Conservation (phyloP, 2,888 invertebrate species). For the Sinotaia quadrata region DNA sequence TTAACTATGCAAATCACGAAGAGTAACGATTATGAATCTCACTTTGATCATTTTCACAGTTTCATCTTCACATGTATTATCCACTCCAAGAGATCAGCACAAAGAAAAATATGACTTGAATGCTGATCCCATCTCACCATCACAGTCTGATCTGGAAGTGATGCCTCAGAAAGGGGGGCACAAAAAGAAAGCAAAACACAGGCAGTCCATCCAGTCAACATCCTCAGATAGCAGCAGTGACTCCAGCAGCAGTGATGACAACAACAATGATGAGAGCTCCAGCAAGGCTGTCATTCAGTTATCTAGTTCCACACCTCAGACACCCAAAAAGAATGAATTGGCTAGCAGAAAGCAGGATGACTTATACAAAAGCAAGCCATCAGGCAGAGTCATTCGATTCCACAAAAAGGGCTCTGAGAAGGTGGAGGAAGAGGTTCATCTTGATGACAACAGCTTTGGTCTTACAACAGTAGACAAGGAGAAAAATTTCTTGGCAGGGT, state of each 20-base stretch:
- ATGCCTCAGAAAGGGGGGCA: background rate
- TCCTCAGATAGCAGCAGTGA: background rate
- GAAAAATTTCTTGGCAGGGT: conserved; percentile 50
- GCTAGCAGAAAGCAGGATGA: too few species aligned
- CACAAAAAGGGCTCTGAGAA: conserved; percentile 41
- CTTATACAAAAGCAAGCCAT: conserved; percentile 30
- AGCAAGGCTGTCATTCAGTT: conserved; percentile 24
- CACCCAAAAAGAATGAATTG: too few species aligned
- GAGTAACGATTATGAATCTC: too few species aligned
- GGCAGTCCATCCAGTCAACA: conserved; percentile 4
- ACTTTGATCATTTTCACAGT: conserved; percentile 20
- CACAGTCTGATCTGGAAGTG: conserved; percentile 28
- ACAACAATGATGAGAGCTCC: conserved; percentile 11
- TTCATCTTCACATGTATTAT: too few species aligned
- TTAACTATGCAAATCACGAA: too few species aligned
- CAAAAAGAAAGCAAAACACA: conserved; percentile 11
- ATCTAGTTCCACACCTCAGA: conserved; percentile 19
- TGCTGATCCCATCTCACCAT: too few species aligned
- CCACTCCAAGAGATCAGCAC: too few species aligned
- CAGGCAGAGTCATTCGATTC: conserved; percentile 56
- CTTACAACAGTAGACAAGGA: conserved; percentile 34
- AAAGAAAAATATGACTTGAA: too few species aligned
- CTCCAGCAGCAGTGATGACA: conserved; percentile 3
- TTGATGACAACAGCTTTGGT: conserved; percentile 11
- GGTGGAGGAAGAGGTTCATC: conserved; percentile 37